Percentiles rank a stretch among this genome's conserved stretches.
Conservation (phyloP, 2,113 vertebrate species). For the Zootoca vivipara region DNA sequence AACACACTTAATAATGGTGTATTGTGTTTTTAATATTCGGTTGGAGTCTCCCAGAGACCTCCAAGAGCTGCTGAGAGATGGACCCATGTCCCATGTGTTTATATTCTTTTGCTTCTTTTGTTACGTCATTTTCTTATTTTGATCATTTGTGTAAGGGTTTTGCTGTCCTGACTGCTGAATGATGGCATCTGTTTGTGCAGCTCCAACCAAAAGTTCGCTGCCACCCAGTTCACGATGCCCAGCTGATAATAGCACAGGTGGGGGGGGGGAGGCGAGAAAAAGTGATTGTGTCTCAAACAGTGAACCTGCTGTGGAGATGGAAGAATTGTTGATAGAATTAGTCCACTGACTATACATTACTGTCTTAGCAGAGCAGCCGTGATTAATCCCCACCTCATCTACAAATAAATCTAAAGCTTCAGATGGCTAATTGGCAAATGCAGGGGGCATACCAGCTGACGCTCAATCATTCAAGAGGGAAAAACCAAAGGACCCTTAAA, state of each 20-base stretch:
- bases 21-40: no score
- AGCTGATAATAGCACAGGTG: not conserved
- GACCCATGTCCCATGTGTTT: not conserved
- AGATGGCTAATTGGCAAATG: not conserved
- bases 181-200: not conserved
- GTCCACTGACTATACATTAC: not conserved
- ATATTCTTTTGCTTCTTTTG: not conserved
- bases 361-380: not conserved
- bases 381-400: not conserved
- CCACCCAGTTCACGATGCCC: not conserved
- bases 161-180: not conserved
- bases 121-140: not conserved
- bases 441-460: not conserved
- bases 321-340: constrained; percentile 17
- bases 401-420: not conserved
- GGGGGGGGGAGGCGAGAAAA: not conserved
- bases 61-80: not conserved
- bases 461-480: not conserved
- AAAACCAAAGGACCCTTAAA: not conserved
- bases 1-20: no score
- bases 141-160: not conserved
- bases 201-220: not conserved
- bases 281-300: not conserved
- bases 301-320: not conserved
- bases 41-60: no score